Percentiles rank a stretch among this genome's conserved stretches.
Conservation (phyloP, 2,888 invertebrate genomes). For the Tachina fera region DNA sequence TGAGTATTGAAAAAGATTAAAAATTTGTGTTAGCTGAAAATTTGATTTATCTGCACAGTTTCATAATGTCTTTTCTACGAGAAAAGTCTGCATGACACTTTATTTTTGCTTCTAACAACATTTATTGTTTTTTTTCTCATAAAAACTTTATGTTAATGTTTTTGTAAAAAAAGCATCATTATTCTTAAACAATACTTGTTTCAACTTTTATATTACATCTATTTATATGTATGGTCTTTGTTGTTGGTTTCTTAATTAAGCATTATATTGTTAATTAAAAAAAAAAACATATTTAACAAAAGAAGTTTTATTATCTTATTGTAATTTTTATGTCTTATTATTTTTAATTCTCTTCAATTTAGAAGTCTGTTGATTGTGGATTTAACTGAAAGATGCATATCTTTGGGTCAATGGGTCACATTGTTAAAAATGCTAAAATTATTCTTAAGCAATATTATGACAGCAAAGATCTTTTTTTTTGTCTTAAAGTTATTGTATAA, state of each 20-base stretch:
- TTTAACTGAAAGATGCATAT: conserved; percentile 62
- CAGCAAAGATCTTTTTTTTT: not conserved
- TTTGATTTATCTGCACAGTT: too few species aligned
- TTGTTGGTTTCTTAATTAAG: conserved; percentile 52
- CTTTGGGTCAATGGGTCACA: conserved; percentile 65
- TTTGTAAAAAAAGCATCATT: not conserved
- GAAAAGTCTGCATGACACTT: too few species aligned
- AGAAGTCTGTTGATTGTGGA: conserved; percentile 17
- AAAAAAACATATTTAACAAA: conserved; percentile 30
- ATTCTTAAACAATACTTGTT: conserved; percentile 34
- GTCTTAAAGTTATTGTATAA: not conserved
- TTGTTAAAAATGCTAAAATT: conserved; percentile 14
- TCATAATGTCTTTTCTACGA: too few species aligned
- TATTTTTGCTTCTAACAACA: not conserved
- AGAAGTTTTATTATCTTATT: conserved; percentile 46
- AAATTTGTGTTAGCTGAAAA: too few species aligned
- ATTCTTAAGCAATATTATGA: conserved; percentile 16
- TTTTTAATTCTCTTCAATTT: conserved; percentile 31
- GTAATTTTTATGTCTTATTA: conserved; percentile 48
- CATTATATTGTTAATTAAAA: conserved; percentile 38
- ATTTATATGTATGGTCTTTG: conserved; percentile 1
- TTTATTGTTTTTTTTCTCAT: not conserved
- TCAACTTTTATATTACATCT: not conserved
- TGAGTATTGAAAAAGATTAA: too few species aligned
- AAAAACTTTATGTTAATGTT: not conserved